Evolutionary conservation across 2,113 vertebrate species (phyloP).

Genomic region (Pelecanus crispus): DNA sequence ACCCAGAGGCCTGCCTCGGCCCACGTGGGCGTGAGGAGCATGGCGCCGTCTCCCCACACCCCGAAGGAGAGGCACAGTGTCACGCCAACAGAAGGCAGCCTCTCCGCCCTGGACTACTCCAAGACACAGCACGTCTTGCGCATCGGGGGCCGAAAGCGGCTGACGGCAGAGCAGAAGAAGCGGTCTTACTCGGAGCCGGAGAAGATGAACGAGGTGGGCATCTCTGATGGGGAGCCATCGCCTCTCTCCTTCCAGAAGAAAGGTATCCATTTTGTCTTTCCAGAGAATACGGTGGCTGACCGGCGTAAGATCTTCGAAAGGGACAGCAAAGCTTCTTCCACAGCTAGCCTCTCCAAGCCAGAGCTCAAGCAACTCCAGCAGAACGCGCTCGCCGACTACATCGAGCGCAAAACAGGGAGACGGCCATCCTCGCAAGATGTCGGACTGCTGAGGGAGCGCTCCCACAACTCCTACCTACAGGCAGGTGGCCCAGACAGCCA

Average conservation of each 20-base stretch:
- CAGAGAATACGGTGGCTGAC: constrained; percentile 84
- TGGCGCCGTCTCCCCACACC: constrained; percentile 71
- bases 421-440: constrained; percentile 63
- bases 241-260: constrained; percentile 59
- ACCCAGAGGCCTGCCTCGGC: constrained; percentile 74
- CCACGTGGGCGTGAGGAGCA: constrained; percentile 62
- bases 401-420: constrained; percentile 83
- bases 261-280: constrained; percentile 54
- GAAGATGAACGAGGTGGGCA: constrained; percentile 90
- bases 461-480: constrained; percentile 76
- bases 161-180: constrained; percentile 89
- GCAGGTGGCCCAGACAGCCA: constrained; percentile 57
- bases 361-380: constrained; percentile 91
- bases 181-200: constrained; percentile 93
- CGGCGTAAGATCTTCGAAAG: constrained; percentile 87
- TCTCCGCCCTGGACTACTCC: constrained; percentile 2
- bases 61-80: constrained; percentile 86
- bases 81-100: constrained; percentile 65
- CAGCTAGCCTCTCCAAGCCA: constrained; percentile 70
- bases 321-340: constrained; percentile 64
- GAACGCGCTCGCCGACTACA: constrained; percentile 84
- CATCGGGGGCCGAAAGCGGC: constrained; percentile 83
- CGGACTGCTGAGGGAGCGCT: constrained; percentile 52
- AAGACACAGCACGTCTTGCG: constrained; percentile 61
- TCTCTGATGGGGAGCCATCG: constrained; percentile 68